Conservation (phyloP, 2,888 invertebrate species). For the Ichneumoninae sp. region DNA sequence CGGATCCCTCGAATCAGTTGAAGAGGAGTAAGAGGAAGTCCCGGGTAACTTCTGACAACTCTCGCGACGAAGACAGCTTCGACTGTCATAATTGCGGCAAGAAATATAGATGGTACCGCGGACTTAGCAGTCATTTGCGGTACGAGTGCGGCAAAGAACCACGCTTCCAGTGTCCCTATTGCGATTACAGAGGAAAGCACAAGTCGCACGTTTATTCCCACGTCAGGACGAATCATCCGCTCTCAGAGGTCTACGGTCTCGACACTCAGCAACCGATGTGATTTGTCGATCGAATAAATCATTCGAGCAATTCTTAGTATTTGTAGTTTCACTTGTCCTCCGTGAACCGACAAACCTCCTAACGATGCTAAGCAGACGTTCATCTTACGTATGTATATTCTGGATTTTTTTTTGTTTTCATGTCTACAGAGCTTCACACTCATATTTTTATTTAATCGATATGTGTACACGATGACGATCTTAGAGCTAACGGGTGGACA, state of each 20-base stretch:
- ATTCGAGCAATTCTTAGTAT: neutral
- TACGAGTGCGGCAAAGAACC: slow-evolving; percentile 84
- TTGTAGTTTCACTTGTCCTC: neutral
- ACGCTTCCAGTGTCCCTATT: slow-evolving; percentile 85
- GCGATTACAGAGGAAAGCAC: slow-evolving; percentile 71
- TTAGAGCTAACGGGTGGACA: neutral
- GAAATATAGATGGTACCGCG: slow-evolving; percentile 55
- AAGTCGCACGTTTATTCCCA: slow-evolving; percentile 56
- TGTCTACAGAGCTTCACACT: neutral
- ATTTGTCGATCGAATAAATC: neutral
- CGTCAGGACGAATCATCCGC: slow-evolving; percentile 73
- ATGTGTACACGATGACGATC: neutral
- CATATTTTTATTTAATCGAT: neutral
- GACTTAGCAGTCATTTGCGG: slow-evolving; percentile 55
- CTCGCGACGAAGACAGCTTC: slow-evolving; percentile 7
- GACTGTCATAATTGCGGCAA: slow-evolving; percentile 58
- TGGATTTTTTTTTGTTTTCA: neutral
- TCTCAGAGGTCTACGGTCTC: slow-evolving; percentile 76
- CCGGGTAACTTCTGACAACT: neutral
- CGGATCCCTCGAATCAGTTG: slow-evolving; percentile 22
- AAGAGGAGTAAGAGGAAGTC: slow-evolving; percentile 30
- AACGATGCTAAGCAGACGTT: neutral
- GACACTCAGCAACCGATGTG: slow-evolving; percentile 70
- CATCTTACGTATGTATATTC: neutral
- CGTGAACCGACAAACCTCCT: neutral